These are phyloP conservation scores for Notodonta ziczac DNA, from an alignment of 2,888 invertebrate genomes.

Conservation along the genomic window DNA sequence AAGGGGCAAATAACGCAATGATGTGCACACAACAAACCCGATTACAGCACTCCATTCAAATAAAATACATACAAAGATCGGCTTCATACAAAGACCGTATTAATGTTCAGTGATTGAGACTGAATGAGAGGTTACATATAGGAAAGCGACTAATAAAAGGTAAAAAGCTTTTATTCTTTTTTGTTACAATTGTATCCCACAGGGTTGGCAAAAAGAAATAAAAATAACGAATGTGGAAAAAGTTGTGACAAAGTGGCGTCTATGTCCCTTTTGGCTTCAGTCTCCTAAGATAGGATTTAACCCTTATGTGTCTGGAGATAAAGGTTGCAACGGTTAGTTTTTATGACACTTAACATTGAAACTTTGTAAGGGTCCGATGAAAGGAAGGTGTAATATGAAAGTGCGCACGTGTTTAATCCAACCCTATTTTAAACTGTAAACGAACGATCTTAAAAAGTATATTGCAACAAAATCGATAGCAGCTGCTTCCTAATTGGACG, in stretches of 20 bases:
- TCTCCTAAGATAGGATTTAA: too few relatives aligned
- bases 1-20: not conserved
- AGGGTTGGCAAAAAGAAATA: too few relatives aligned
- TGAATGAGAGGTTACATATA: not conserved
- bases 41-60: slow-evolving; percentile 13
- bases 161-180: slow-evolving; percentile 17
- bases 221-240: too few relatives aligned
- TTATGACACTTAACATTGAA: too few relatives aligned
- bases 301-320: too few relatives aligned
- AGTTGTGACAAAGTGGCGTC: too few relatives aligned
- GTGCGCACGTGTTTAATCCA: too few relatives aligned
- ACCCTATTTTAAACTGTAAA: not conserved
- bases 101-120: slow-evolving; percentile 1
- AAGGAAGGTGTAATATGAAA: too few relatives aligned
- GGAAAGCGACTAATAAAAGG: slow-evolving; percentile 18
- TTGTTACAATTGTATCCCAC: too few relatives aligned
- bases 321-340: too few relatives aligned
- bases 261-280: too few relatives aligned
- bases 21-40: not conserved
- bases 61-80: slow-evolving; percentile 22
- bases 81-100: slow-evolving; percentile 15
- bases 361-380: too few relatives aligned
- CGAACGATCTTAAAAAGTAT: slow-evolving; percentile 9
- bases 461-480: slow-evolving; percentile 14
- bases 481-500: slow-evolving; percentile 20